Evolutionary conservation across 2,888 invertebrate genomes (phyloP), one percentile per base, ranked within the genome.

Genomic region (Boloria selene): DNA sequence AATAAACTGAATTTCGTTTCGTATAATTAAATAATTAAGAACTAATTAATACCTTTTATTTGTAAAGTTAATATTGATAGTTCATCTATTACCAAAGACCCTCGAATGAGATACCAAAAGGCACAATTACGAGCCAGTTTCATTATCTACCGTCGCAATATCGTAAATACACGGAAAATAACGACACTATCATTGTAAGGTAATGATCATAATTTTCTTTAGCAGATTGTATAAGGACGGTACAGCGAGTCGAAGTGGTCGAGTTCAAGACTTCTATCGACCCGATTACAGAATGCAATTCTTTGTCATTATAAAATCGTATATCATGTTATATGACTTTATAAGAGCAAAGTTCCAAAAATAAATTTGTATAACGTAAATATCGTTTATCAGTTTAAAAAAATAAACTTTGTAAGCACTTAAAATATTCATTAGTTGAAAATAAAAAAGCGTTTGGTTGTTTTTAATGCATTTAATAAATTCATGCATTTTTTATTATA

Each of bases 81-180:
- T 26, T 45, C 22, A 45, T 45, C 45, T 56, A 56, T 45, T 45
- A 56, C 44, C 45, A 45, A 56, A 56, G 13, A 22, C 45, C 56
- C 26, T 45, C 17, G 31, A 59, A 31, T 47, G 47, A 59, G 47
- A 14, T 47, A 49, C 17, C 59, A 49, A 59, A 49, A 45, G 56
- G 26, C 44, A 64, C 51, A 58, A 64, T 51, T 56, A 64, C 42
- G 54, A 60, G 42, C 45, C 38, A 44, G 38, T 65, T 64, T 64
- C 56, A 44, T 64, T 65, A 59, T 65, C 50, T 53, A 47, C 59
- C 45, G 54, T 49, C 17, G 51, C 61, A 42, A 62, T 62, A 50
- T 69, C 67, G 56, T 69, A 69, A 69, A 69, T 67, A 67, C 18
- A 61, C 61, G 64, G 61, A 45, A 65, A 69, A 52, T 69, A 69